Percentiles rank a stretch among this genome's conserved stretches.
Conservation (phyloP, 2,888 invertebrate genomes). For the Drosophila diplacantha region DNA sequence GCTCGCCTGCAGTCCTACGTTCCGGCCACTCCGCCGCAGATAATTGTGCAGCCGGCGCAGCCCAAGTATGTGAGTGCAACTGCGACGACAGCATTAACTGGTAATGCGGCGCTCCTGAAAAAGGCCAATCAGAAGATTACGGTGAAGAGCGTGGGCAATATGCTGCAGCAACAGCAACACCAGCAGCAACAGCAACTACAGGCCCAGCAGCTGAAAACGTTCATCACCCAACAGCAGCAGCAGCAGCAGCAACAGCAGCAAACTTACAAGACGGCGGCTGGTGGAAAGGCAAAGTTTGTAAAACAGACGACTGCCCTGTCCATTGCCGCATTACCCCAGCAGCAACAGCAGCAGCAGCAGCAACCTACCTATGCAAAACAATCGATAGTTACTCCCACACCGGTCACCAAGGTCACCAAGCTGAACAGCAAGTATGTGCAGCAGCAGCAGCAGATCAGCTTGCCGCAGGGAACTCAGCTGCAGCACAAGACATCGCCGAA, state of each 20-base stretch:
- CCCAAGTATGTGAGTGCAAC: slow-evolving; percentile 67
- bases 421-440: slow-evolving; percentile 67
- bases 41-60: slow-evolving; percentile 65
- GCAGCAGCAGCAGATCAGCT: slow-evolving; percentile 67
- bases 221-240: slow-evolving; percentile 57
- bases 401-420: slow-evolving; percentile 67
- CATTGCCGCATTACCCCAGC: slow-evolving; percentile 56
- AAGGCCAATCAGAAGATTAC: slow-evolving; percentile 59
- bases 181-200: slow-evolving; percentile 55
- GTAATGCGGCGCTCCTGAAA: slow-evolving; percentile 49
- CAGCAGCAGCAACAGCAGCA: slow-evolving; percentile 59
- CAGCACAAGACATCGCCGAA: slow-evolving; percentile 65
- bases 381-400: slow-evolving; percentile 41
- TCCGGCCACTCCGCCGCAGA: slow-evolving; percentile 56
- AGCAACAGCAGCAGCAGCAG: slow-evolving; percentile 55
- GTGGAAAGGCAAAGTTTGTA: slow-evolving; percentile 71
- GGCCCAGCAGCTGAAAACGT: slow-evolving; percentile 58
- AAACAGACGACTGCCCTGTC: slow-evolving; percentile 68
- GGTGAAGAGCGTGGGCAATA: slow-evolving; percentile 63
- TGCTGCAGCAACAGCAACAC: slow-evolving; percentile 66
- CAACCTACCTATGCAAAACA: slow-evolving; percentile 50
- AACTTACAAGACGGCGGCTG: slow-evolving; percentile 46
- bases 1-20: slow-evolving; percentile 74
- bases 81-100: slow-evolving; percentile 21
- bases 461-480: slow-evolving; percentile 74